These are phyloP conservation scores for Acanthoscelides obtectus DNA, from an alignment of 2,888 invertebrate species.

Conservation along the genomic window DNA sequence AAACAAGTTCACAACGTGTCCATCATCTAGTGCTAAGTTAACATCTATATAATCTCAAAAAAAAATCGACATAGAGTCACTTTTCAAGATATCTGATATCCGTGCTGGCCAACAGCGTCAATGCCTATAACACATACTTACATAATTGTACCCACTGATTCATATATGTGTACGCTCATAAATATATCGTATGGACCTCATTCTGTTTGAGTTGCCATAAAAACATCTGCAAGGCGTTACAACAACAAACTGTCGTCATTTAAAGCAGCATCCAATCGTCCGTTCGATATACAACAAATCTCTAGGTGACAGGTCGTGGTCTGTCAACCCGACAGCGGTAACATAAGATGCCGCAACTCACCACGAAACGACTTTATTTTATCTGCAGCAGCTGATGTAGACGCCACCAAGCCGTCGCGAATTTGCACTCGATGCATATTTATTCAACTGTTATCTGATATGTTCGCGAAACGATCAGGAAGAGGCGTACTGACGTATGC, in stretches of 20 bases:
- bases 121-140: no score
- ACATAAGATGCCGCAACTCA: neutral
- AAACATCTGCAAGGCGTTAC: neutral
- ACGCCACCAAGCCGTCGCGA: neutral
- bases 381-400: neutral
- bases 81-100: no score
- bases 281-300: neutral
- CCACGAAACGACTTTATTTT: neutral
- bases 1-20: no score
- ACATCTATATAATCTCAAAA: no score
- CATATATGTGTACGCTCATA: neutral
- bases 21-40: no score
- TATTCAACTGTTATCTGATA: neutral
- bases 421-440: neutral
- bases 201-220: neutral
- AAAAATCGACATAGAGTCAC: no score
- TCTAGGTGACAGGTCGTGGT: neutral
- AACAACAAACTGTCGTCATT: neutral
- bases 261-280: neutral
- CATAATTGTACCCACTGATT: no score
- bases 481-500: no score
- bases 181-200: neutral
- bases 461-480: no score
- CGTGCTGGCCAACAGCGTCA: no score
- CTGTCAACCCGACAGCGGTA: neutral